Percentiles rank a stretch among this genome's conserved stretches.
These are phyloP conservation scores for Seira musarum DNA, from an alignment of 2,888 invertebrate species.

Conservation along the genomic window DNA sequence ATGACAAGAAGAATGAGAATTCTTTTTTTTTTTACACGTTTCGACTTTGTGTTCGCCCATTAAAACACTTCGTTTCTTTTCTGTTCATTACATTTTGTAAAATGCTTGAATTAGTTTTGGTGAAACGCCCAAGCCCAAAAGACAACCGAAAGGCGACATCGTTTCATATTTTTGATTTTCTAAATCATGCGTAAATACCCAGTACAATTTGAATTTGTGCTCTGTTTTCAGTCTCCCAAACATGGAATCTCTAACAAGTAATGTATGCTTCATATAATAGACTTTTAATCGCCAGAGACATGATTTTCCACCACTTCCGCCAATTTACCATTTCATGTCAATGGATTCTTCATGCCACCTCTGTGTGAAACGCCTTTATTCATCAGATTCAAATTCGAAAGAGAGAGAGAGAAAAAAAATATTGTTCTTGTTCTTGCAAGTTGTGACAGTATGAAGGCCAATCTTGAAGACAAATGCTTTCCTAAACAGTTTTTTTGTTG, in stretches of 20 bases:
- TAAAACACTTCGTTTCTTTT: neutral
- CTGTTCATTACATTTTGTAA: slow-evolving; percentile 38
- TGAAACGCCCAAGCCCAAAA: slow-evolving; percentile 64
- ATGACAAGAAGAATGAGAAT: too few relatives aligned
- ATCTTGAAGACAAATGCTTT: neutral
- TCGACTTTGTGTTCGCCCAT: too few relatives aligned
- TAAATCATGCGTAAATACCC: slow-evolving; percentile 3
- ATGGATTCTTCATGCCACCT: neutral
- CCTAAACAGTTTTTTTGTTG: too few relatives aligned
- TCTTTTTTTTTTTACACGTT: too few relatives aligned
- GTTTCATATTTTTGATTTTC: neutral
- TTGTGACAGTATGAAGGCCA: slow-evolving; percentile 7
- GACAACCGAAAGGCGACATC: slow-evolving; percentile 33
- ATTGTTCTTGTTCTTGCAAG: neutral
- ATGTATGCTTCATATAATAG: slow-evolving; percentile 40
- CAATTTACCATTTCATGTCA: slow-evolving; percentile 55
- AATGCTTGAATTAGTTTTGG: slow-evolving; percentile 68
- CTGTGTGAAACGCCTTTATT: neutral
- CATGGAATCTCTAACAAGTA: slow-evolving; percentile 21
- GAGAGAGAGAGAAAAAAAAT: too few relatives aligned
- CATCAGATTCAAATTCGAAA: neutral
- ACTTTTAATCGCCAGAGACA: slow-evolving; percentile 57
- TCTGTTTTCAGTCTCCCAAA: slow-evolving; percentile 59
- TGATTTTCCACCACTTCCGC: slow-evolving; percentile 70
- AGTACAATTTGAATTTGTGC: slow-evolving; percentile 26